Conservation (phyloP, 2,797 vertebrate species). For the Sebastes itinus region DNA sequence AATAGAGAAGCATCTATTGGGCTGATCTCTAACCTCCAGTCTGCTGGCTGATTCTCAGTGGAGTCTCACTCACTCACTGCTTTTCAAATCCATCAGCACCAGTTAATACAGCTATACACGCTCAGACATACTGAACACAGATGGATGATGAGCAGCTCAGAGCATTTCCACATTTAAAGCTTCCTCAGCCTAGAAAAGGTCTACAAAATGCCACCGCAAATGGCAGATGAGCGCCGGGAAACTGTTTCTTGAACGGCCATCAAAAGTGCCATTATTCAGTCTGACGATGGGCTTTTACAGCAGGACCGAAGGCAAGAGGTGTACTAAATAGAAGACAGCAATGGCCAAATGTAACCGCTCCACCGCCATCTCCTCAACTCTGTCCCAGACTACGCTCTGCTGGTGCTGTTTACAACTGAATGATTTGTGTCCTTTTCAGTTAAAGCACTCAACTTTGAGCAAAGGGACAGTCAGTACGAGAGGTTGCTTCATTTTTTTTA, state of each 20-base stretch:
- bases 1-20: conserved; percentile 19
- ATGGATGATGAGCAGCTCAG: conserved; percentile 34
- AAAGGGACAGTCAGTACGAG: not conserved
- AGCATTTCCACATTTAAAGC: conserved; percentile 42
- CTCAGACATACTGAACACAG: conserved; percentile 46
- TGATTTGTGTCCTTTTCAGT: conserved; percentile 4
- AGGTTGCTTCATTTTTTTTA: not conserved
- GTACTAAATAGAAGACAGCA: conserved; percentile 20
- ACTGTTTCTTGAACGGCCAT: conserved; percentile 42
- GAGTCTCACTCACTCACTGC: conserved; percentile 35
- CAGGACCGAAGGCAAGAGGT: conserved; percentile 37
- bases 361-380: not conserved
- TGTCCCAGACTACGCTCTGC: not conserved
- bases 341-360: conserved; percentile 16
- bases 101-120: conserved; percentile 50
- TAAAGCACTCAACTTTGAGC: conserved; percentile 1
- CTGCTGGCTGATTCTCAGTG: conserved; percentile 44
- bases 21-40: conserved; percentile 54
- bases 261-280: conserved; percentile 42
- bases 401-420: not conserved
- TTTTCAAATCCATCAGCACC: conserved; percentile 63
- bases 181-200: conserved; percentile 19
- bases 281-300: conserved; percentile 52
- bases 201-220: conserved; percentile 51
- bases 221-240: conserved; percentile 32